A percentile compares a stretch with the other conserved stretches of the same genome.
Conservation (phyloP, 2,888 invertebrate genomes). For the Cabera pusaria region DNA sequence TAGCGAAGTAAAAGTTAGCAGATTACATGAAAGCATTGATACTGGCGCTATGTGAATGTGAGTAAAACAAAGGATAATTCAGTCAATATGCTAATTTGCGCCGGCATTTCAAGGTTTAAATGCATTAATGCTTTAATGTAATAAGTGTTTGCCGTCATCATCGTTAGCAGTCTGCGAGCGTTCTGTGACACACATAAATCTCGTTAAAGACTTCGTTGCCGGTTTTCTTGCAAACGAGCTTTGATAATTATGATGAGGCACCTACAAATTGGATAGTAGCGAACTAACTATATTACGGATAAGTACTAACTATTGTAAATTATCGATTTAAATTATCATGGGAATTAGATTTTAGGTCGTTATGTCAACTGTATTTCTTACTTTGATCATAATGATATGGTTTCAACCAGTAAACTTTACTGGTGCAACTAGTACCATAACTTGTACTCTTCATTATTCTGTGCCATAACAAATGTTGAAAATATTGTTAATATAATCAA, state of each 20-base stretch:
- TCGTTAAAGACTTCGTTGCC: constrained; percentile 19
- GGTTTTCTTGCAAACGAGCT: constrained; percentile 11
- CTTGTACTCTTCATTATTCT: too few relatives aligned
- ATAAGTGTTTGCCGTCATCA: constrained; percentile 28
- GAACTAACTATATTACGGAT: too few relatives aligned
- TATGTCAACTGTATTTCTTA: too few relatives aligned
- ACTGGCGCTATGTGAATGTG: constrained; percentile 6
- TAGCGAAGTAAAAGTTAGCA: constrained; percentile 37
- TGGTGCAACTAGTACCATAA: too few relatives aligned
- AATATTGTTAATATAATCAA: too few relatives aligned
- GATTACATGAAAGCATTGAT: constrained; percentile 17
- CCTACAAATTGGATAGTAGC: too few relatives aligned
- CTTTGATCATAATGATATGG: too few relatives aligned
- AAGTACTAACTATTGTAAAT: too few relatives aligned
- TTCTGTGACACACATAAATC: constrained; percentile 24
- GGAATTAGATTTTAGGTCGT: too few relatives aligned
- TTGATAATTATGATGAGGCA: neutral
- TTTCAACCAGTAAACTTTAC: too few relatives aligned
- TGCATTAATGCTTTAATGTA: constrained; percentile 31
- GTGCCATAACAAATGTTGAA: too few relatives aligned
- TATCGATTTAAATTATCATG: too few relatives aligned
- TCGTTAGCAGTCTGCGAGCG: constrained; percentile 26
- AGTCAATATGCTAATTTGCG: constrained; percentile 24
- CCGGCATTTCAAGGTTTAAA: constrained; percentile 30
- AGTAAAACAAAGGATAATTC: constrained; percentile 23